phyloP scores from a whole-genome alignment of 1,140 invertebrate genomes.

The Calosoma granatense region DNA sequence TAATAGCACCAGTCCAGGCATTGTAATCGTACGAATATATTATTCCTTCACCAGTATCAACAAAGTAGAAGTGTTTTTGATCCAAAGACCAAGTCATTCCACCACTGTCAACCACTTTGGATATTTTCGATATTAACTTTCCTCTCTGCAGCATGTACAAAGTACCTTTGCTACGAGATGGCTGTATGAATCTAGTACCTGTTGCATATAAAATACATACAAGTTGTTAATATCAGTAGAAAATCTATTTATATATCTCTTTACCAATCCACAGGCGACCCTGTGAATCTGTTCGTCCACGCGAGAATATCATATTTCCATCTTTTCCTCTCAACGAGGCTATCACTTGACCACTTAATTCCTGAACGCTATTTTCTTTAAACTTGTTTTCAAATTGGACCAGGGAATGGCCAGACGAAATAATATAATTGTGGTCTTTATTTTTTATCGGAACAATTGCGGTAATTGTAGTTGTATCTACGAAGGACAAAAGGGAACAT shows the following conservation, averaged over 20 bases:
- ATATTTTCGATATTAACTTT: too few relatives aligned
- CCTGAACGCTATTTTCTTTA: neutral
- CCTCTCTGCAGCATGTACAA: too few relatives aligned
- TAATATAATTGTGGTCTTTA: neutral
- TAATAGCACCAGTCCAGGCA: too few relatives aligned
- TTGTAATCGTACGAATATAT: neutral
- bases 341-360: neutral
- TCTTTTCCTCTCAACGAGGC: neutral
- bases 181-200: too few relatives aligned
- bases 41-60: neutral
- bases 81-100: neutral
- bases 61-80: neutral
- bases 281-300: neutral
- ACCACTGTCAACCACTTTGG: too few relatives aligned
- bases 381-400: neutral
- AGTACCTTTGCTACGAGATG: too few relatives aligned
- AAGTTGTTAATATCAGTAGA: too few relatives aligned
- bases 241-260: neutral
- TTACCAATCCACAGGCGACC: neutral
- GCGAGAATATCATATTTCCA: neutral
- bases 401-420: neutral
- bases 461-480: neutral
- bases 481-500: neutral
- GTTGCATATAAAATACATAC: too few relatives aligned
- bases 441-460: neutral